phyloP scores from a whole-genome alignment of 2,797 vertebrate genomes.

The Aulostomus chinensis region DNA sequence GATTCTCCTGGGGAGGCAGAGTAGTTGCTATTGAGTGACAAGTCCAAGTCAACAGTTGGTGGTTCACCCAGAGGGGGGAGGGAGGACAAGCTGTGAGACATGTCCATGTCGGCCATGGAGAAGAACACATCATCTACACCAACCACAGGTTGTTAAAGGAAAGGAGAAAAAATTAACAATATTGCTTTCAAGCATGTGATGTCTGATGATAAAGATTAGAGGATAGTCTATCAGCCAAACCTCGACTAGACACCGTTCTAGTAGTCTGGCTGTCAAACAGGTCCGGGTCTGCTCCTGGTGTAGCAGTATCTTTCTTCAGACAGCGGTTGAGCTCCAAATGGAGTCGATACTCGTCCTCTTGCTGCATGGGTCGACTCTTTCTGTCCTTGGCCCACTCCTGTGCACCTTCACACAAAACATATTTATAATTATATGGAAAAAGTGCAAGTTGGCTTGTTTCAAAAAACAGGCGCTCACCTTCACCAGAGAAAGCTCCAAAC shows the following conservation, averaged over 20 bases:
- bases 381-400: slow-evolving; percentile 89
- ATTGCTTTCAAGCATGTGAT: slow-evolving; percentile 7
- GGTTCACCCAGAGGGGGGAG: slow-evolving; percentile 97
- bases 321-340: slow-evolving; percentile 96
- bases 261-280: slow-evolving; percentile 91
- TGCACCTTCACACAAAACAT: slow-evolving; percentile 74
- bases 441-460: not conserved
- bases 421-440: not conserved
- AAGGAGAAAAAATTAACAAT: slow-evolving; percentile 5
- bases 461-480: slow-evolving; percentile 77
- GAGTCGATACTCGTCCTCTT: slow-evolving; percentile 97
- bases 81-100: slow-evolving; percentile 96
- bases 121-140: slow-evolving; percentile 97
- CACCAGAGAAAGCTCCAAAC: slow-evolving; percentile 90
- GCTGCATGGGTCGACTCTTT: slow-evolving; percentile 94
- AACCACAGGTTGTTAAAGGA: slow-evolving; percentile 5
- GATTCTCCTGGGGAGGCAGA: slow-evolving; percentile 91
- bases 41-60: slow-evolving; percentile 93
- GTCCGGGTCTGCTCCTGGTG: slow-evolving; percentile 85
- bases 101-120: slow-evolving; percentile 99
- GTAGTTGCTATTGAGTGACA: slow-evolving; percentile 94
- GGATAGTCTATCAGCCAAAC: slow-evolving; percentile 57
- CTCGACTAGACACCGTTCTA: slow-evolving; percentile 93
- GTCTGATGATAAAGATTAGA: not conserved
- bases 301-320: slow-evolving; percentile 89